Base-by-base conservation (phyloP, 1,140 invertebrate species). In the Polypedilum vanderplanki region DNA sequence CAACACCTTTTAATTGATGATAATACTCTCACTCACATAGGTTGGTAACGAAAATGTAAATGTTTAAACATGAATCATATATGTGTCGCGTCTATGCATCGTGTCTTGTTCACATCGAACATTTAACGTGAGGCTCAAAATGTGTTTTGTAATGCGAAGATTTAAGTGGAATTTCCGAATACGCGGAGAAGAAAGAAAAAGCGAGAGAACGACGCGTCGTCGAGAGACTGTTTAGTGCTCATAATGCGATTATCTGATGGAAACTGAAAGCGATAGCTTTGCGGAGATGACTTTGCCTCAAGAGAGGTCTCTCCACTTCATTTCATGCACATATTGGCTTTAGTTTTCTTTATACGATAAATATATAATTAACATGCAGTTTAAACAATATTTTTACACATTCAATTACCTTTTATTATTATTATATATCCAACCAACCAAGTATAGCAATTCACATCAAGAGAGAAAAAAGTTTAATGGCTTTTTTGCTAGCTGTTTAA, bases 341-440 rank as follows among this genome's bases (percentile, higher is more conserved):
- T n/a, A n/a, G n/a, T n/a, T 33, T 33, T 33, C 24, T 33, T 33
- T 33, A n/a, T n/a, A 57, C n/a, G n/a, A 57, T 57, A 57, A 57
- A 57, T 57, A 15, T 57, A 57, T 57, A 57, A 57, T 57, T 57
- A 57, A 57, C 46, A 57, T 57, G 46, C 46, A 57, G 46, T 57
- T 57, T 57, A 57, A 57, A n/a, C 46, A 57, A 57, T 57, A 57
- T 57, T 57, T 57, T 57, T 57, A 57, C 46, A 57, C 46, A 57
- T 57, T 57, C 46, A 57, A 57, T 57, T 57, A 57, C 46, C n/a
- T 12, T 12, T 57, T 57, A 57, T 57, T 57, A 15, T 33, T 33
- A 33, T 33, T 33, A 33, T 33, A 33, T 33, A 57, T 3, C 12
- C 46, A 57, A 12, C 46, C 4, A 57, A 5, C 5, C 24, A 33